Percentiles rank a stretch among this genome's conserved stretches.
phyloP scores from a whole-genome alignment of 1,140 invertebrate genomes.

The Vollenhovia emeryi region DNA sequence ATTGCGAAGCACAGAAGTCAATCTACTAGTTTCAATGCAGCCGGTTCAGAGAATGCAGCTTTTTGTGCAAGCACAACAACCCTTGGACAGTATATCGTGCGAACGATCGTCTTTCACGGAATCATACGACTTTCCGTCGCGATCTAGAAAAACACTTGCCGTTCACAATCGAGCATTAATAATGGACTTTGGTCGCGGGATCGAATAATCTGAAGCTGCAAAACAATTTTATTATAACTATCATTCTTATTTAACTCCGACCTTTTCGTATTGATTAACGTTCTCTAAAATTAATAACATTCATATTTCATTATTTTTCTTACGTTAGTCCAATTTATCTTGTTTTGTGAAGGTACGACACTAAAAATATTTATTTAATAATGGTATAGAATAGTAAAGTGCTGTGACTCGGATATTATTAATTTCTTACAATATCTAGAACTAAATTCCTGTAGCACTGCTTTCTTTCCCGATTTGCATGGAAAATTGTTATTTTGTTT shows the following conservation, averaged over 20 bases:
- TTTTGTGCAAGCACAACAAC: conserved; percentile 57
- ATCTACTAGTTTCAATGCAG: conserved; percentile 65
- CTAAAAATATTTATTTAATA: background rate
- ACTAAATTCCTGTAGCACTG: background rate
- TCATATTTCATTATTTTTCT: background rate
- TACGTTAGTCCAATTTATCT: background rate
- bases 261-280: background rate
- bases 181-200: background rate
- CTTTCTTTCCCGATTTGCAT: conserved; percentile 34
- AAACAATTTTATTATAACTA: background rate
- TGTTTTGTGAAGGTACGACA: background rate
- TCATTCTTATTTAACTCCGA: background rate
- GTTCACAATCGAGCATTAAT: background rate
- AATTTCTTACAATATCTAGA: background rate
- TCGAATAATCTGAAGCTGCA: background rate
- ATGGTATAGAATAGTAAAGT: background rate
- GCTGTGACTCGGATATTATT: background rate
- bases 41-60: conserved; percentile 63
- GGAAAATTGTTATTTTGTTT: conserved; percentile 4
- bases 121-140: conserved; percentile 39
- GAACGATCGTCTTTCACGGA: conserved; percentile 54
- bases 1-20: conserved; percentile 38
- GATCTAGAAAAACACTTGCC: background rate
- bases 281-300: background rate
- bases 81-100: conserved; percentile 48